Evolutionary conservation across 2,113 vertebrate genomes (phyloP).

Genomic region (Phaetusa simplex): DNA sequence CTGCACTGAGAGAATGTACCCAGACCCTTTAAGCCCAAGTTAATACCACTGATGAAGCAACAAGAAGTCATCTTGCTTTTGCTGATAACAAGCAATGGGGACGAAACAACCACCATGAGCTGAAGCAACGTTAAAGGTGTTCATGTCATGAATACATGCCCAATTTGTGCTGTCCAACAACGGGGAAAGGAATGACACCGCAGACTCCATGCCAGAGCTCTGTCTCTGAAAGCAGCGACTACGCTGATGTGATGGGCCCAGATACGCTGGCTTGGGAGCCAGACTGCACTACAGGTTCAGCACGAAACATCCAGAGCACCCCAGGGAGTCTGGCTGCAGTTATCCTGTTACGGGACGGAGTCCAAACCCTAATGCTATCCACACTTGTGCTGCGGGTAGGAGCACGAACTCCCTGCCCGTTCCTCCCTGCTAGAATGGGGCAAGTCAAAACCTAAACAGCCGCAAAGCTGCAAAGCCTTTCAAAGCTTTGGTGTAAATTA

Average conservation of each 20-base stretch:
- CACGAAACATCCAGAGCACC: constrained; percentile 45
- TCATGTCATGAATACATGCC: neutral
- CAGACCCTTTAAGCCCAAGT: neutral
- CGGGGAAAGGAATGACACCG: neutral
- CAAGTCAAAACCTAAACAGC: neutral
- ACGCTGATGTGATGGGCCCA: neutral
- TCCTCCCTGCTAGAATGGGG: neutral
- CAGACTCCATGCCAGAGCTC: neutral
- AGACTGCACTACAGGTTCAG: constrained; percentile 13
- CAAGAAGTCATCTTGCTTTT: neutral
- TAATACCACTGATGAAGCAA: neutral
- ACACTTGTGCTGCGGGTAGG: neutral
- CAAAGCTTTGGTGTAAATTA: neutral
- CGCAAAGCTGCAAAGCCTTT: neutral
- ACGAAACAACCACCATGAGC: neutral
- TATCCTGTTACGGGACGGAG: neutral
- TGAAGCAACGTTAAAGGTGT: neutral
- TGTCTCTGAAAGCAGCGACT: neutral
- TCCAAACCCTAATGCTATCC: constrained; percentile 55
- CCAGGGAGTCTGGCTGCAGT: constrained; percentile 47
- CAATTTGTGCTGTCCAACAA: neutral
- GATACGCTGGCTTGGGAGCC: neutral
- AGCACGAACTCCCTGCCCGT: neutral
- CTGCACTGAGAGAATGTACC: neutral
- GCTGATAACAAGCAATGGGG: neutral